phyloP scores from a whole-genome alignment of 2,888 invertebrate genomes.

The Drosophila histrio region DNA sequence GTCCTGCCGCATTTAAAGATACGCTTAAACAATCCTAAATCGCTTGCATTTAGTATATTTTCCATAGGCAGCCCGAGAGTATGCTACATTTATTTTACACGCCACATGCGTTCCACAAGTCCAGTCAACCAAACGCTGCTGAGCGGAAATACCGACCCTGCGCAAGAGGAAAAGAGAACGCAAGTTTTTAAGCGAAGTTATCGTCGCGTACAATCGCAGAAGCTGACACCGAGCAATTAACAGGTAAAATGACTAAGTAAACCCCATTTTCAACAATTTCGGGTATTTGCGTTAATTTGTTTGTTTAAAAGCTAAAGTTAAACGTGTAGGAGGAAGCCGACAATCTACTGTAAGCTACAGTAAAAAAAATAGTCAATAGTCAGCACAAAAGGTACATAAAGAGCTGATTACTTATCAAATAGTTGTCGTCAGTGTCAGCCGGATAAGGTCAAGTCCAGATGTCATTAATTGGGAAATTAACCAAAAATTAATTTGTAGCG shows the following conservation, averaged over 20 bases:
- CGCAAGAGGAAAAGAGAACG: background rate
- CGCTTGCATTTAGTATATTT: background rate
- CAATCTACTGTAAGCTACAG: background rate
- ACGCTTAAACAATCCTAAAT: background rate
- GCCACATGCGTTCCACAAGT: constrained; percentile 1
- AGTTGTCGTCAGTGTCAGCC: constrained; percentile 19
- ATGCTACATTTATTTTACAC: background rate
- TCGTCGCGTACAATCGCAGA: constrained; percentile 62
- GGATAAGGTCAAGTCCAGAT: constrained; percentile 33
- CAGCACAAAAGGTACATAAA: constrained; percentile 33
- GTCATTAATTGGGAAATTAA: constrained; percentile 22
- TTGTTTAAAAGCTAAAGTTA: constrained; percentile 10
- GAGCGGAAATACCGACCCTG: constrained; percentile 41
- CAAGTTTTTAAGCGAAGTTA: constrained; percentile 24
- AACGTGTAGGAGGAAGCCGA: constrained; percentile 41
- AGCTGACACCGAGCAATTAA: constrained; percentile 62
- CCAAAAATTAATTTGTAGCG: constrained; percentile 17
- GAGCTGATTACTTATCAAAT: constrained; percentile 44
- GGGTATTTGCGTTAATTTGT: constrained; percentile 53
- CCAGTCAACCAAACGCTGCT: background rate
- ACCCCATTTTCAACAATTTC: constrained; percentile 32
- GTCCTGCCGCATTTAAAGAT: background rate
- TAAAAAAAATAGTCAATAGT: constrained; percentile 10
- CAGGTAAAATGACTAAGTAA: constrained; percentile 54
- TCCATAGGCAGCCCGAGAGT: background rate